A percentile compares a stretch with the other conserved stretches of the same genome.
Evolutionary conservation across 2,888 invertebrate genomes (phyloP).

Genomic region (Eubasilissa splendida): DNA sequence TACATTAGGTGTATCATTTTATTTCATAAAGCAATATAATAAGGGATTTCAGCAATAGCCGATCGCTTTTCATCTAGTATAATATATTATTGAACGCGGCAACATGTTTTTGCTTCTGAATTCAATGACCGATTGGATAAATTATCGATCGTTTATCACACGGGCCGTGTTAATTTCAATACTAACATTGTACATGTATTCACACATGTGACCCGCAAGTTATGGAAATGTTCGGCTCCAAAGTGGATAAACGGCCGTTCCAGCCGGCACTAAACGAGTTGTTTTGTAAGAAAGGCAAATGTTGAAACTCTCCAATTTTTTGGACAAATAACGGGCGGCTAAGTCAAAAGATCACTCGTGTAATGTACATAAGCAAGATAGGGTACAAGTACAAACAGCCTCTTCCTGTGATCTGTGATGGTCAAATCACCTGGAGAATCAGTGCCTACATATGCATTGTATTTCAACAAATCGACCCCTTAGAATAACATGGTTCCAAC

Average conservation of each 20-base stretch:
- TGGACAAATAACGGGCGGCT: conserved; percentile 35
- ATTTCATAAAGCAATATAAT: too few relatives aligned
- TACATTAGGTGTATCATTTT: too few relatives aligned
- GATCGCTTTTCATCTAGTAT: too few relatives aligned
- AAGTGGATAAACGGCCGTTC: conserved; percentile 2
- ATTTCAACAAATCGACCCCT: too few relatives aligned
- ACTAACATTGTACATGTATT: neutral
- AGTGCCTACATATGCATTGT: too few relatives aligned
- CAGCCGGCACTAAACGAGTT: conserved; percentile 17
- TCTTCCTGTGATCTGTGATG: conserved; percentile 18
- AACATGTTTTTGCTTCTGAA: neutral
- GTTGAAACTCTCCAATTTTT: conserved; percentile 38
- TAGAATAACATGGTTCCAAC: too few relatives aligned
- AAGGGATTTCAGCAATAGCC: too few relatives aligned
- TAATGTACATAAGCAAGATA: conserved; percentile 13
- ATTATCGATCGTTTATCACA: conserved; percentile 16
- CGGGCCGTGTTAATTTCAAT: conserved; percentile 12
- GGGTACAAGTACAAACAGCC: conserved; percentile 18
- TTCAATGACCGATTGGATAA: neutral
- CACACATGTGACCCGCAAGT: neutral
- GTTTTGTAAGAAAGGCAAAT: conserved; percentile 35
- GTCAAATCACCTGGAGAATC: too few relatives aligned
- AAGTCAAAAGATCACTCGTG: conserved; percentile 33
- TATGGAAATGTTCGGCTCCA: neutral
- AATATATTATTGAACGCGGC: neutral